Percentiles rank a stretch among this genome's conserved stretches.
Conservation (phyloP, 2,113 vertebrate species). For the Ploceus nigricollis region DNA sequence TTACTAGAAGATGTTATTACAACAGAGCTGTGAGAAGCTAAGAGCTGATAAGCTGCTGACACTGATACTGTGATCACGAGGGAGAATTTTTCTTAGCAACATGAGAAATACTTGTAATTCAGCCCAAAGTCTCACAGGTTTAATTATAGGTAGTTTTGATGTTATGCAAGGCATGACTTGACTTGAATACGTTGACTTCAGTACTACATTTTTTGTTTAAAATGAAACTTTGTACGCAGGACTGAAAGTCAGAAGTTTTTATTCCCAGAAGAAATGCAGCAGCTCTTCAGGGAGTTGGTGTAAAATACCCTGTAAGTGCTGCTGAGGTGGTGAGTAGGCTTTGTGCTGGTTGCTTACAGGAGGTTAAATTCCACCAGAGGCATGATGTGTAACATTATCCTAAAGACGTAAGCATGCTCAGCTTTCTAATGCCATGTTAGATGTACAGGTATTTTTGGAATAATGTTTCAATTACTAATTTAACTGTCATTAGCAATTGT, state of each 20-base stretch:
- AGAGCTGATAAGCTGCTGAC: slow-evolving; percentile 6
- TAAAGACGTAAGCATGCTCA: background rate
- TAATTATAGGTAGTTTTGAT: slow-evolving; percentile 1
- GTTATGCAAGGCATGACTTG: background rate
- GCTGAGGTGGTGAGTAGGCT: background rate
- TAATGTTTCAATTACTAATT: background rate
- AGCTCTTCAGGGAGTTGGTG: background rate
- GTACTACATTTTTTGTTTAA: background rate
- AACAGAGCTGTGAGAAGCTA: background rate
- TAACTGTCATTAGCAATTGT: background rate
- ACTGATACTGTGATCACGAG: background rate
- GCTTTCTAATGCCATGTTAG: background rate
- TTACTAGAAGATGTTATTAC: background rate
- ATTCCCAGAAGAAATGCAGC: background rate
- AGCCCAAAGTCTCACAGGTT: background rate
- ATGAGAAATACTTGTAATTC: slow-evolving; percentile 14
- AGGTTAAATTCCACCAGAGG: background rate
- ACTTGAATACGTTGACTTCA: background rate
- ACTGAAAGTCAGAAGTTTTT: background rate
- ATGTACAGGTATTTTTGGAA: background rate
- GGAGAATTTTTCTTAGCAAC: background rate
- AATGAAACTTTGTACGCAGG: background rate
- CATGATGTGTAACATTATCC: background rate
- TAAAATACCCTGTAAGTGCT: background rate
- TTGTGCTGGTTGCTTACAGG: background rate